These are phyloP conservation scores for Crocodylus rhombifer DNA, from an alignment of 2,797 vertebrate species.

Conservation along the genomic window DNA sequence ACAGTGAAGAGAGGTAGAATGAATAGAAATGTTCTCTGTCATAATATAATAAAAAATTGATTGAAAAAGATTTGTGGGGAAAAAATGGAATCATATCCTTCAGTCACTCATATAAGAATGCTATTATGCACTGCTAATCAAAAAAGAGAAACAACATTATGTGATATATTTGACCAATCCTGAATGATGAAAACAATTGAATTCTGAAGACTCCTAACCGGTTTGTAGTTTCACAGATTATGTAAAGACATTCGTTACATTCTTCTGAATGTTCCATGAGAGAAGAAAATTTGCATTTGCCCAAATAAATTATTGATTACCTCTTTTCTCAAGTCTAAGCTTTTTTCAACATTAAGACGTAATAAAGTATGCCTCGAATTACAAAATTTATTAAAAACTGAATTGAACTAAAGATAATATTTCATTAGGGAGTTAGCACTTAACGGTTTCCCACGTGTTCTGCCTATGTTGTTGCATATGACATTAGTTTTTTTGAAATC, in stretches of 20 bases:
- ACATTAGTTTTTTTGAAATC: not conserved
- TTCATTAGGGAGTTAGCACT: not conserved
- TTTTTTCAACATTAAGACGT: not conserved
- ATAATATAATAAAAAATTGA: not conserved
- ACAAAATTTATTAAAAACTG: not conserved
- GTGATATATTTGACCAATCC: not conserved
- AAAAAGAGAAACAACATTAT: not conserved
- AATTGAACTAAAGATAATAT: not conserved
- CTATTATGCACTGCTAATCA: not conserved
- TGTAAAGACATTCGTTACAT: not conserved
- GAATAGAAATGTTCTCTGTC: not conserved
- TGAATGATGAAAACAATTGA: not conserved
- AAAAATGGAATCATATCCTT: not conserved
- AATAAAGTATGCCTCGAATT: not conserved
- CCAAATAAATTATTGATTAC: not conserved
- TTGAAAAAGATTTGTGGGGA: not conserved
- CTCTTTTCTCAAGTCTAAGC: not conserved
- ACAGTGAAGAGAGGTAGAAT: not conserved
- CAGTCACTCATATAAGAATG: not conserved
- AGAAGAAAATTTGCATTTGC: not conserved
- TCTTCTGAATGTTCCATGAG: not conserved
- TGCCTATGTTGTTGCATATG: not conserved
- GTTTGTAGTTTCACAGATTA: not conserved
- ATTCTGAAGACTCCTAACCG: too few species aligned
- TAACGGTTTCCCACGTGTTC: not conserved